Percentiles rank a stretch among this genome's conserved stretches.
Evolutionary conservation across 2,113 vertebrate genomes (phyloP).

Genomic region (Hypomesus transpacificus): DNA sequence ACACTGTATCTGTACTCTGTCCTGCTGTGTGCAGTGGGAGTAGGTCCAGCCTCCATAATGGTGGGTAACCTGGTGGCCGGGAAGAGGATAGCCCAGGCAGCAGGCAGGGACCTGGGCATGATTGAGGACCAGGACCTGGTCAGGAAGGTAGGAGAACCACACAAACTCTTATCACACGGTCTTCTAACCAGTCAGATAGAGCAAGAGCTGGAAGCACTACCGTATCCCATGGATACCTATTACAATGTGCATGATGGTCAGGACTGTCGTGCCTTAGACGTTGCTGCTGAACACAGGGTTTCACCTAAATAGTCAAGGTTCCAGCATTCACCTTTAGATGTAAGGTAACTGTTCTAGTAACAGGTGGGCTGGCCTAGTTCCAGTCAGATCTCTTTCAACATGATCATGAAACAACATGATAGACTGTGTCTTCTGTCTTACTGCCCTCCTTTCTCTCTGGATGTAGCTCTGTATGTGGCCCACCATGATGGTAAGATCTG

Average conservation of each 20-base stretch:
- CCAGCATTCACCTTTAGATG: too few relatives aligned
- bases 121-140: constrained; percentile 95
- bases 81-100: constrained; percentile 94
- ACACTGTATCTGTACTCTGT: background rate
- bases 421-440: constrained; percentile 61
- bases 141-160: constrained; percentile 79
- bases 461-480: constrained; percentile 80
- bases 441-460: constrained; percentile 55
- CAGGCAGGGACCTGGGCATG: constrained; percentile 93
- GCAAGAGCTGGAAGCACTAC: too few relatives aligned
- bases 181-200: too few relatives aligned
- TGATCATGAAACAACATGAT: constrained; percentile 39
- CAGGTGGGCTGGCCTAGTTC: too few relatives aligned
- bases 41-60: constrained; percentile 96
- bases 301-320: too few relatives aligned
- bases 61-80: constrained; percentile 98
- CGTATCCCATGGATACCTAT: too few relatives aligned
- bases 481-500: constrained; percentile 78
- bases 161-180: background rate
- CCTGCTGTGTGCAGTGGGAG: constrained; percentile 71
- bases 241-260: too few relatives aligned
- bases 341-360: too few relatives aligned
- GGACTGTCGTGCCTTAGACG: too few relatives aligned
- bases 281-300: too few relatives aligned
- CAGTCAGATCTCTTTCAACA: background rate